Base-by-base conservation (phyloP, 2,888 invertebrate genomes). In the Hypsopygia costalis region DNA sequence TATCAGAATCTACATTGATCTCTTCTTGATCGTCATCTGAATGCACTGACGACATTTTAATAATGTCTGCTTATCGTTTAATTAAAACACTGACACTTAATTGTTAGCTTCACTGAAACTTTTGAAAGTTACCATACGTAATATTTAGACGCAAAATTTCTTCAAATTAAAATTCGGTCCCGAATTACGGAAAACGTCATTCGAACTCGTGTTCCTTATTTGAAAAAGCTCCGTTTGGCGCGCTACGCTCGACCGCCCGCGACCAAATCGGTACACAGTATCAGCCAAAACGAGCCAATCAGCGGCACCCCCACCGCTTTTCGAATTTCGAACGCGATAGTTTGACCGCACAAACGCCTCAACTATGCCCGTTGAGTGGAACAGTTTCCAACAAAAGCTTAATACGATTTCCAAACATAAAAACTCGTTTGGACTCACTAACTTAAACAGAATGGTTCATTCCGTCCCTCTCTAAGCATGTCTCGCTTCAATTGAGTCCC, bases 1-100 rank as follows among this genome's bases (percentile, higher is more conserved):
- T 92, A 69, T 93, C 92, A 28, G 92, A 92, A 58, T 92, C 83
- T 55, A 93, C 92, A 62, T 93, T 93, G 55, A 93, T 93, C 79
- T 93, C 92, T 51, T 91, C 91, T 62, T 92, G 92, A 51, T 92
- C 92, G 53, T 92, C 92, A 66, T 92, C 91, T 43, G 91, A 89
- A 70, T 89, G 89, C 53, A 87, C 71, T 40, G 89, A 89, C 49
- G 89, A 89, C 89, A 89, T 89, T 47, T 73, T 76, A 35, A 40
- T 38, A 45, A 44, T 49, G 51, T 44, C 43, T 44, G 43, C 35
- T 41, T 44, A 41, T 42, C 11, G 45, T 46, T 52, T 52, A 42
- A 35, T 40, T 21, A 49, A 53, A 66, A 58, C 81, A 81, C 81
- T 70, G 47, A 47, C 80, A 81, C 80, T 64, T 25, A 43, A 55